Evolutionary conservation across 2,888 invertebrate genomes (phyloP), one percentile per base, ranked within the genome.

Genomic region (Pachycephus smyrnensis): DNA sequence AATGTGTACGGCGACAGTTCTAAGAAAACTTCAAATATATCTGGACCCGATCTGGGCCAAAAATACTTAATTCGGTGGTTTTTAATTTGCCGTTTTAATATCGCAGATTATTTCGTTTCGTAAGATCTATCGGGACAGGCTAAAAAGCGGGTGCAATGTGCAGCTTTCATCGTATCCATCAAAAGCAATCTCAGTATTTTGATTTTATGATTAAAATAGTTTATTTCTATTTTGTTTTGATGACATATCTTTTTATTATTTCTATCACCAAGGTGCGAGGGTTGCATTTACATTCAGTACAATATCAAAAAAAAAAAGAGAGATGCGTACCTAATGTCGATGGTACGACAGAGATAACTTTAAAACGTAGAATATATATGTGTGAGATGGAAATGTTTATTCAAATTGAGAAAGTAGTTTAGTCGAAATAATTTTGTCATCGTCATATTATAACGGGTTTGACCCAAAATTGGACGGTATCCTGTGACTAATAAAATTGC

Each of bases 361-460:
- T 76, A 77, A 76, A 79, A 73, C 37, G 76, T 80, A 76, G 75
- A 77, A 77, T 80, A 75, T 77, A 69, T 77, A 78, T 69, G 36
- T 77, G 79, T 78, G 69, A 77, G 32, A 31, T 77, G 35, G 76
- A 73, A 12, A 77, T 80, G 77, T 80, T 81, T 78, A 77, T 75
- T 79, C 76, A 76, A 79, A 76, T 77, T 79, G 80, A 73, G 36
- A 80, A 78, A 73, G 79, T 81, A 80, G 80, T 76, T 75, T 80
- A 80, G 81, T 55, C 23, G 23, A 55, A 55, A 9, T 23, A 55
- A 55, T 55, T 6, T 55, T 55, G 55, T 55, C 55, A 23, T 55
- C 55, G 55, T 55, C 55, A 55, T 55, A 2, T 55, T 55, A 55
- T 55, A 9, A 23, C 23, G 55, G 55, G 23, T 55, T 55, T 55